Conservation (phyloP, 2,888 invertebrate species). For the Sphecodes monilicornis region DNA sequence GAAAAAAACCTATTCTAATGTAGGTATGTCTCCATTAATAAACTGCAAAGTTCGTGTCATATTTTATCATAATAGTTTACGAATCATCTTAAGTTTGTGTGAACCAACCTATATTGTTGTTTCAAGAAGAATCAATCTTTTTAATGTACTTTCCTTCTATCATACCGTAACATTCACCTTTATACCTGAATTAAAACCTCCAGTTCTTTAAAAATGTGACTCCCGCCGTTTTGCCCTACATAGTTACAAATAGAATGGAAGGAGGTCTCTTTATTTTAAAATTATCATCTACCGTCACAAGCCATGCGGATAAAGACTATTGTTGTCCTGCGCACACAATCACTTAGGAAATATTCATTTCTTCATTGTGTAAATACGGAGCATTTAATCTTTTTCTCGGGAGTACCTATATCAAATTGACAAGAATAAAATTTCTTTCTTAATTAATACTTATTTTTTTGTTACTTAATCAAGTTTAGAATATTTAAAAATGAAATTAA, state of each 20-base stretch:
- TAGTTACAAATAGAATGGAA: neutral
- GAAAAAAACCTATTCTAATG: no score
- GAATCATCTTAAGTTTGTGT: neutral
- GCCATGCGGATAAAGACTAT: neutral
- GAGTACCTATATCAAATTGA: neutral
- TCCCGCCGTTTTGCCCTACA: neutral
- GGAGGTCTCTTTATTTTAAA: neutral
- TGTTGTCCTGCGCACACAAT: neutral
- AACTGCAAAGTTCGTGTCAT: no score
- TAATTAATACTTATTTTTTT: no score
- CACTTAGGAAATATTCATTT: neutral
- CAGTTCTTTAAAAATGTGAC: slow-evolving; percentile 1
- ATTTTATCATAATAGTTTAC: neutral
- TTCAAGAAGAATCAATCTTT: neutral
- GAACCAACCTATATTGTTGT: neutral
- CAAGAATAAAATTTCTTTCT: no score
- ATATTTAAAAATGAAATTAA: no score
- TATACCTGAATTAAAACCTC: neutral
- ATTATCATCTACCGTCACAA: neutral
- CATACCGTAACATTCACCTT: neutral
- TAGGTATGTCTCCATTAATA: no score
- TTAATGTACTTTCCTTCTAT: neutral
- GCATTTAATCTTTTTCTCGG: neutral
- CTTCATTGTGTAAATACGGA: neutral
- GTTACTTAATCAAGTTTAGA: no score